A percentile compares a stretch with the other conserved stretches of the same genome.
phyloP scores from a whole-genome alignment of 1,140 invertebrate species.

The Eurosta solidaginis region DNA sequence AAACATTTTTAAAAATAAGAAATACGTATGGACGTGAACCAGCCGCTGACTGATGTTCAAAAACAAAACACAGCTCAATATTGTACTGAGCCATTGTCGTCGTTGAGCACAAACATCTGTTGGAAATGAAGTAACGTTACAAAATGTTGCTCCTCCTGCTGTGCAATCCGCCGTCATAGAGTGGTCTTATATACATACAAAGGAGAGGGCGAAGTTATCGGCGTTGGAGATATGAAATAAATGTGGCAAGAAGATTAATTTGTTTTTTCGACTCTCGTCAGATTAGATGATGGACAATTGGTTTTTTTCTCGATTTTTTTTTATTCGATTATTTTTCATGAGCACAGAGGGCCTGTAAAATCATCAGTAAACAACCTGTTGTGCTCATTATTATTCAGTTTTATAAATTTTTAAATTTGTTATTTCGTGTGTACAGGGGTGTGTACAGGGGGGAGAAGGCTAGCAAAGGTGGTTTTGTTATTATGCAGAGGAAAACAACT shows the following conservation, averaged over 20 bases:
- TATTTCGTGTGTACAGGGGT: no score
- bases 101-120: constrained; percentile 50
- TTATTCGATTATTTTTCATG: constrained; percentile 25
- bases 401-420: constrained; percentile 18
- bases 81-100: background rate
- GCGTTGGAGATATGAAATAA: background rate
- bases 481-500: no score
- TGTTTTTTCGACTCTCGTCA: constrained; percentile 45
- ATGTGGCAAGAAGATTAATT: constrained; percentile 49
- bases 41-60: background rate
- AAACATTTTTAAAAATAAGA: background rate
- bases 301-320: background rate
- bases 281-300: constrained; percentile 1
- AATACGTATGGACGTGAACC: background rate
- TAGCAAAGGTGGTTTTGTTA: no score
- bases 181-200: no score
- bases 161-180: background rate
- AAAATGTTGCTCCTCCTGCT: constrained; percentile 21
- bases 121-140: constrained; percentile 35
- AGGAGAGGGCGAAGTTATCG: background rate
- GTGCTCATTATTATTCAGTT: constrained; percentile 29
- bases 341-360: constrained; percentile 29
- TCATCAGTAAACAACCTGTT: constrained; percentile 51
- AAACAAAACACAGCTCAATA: background rate
- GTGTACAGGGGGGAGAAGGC: no score